These are phyloP conservation scores for Trichosurus vulpecula DNA, from an alignment of 2,797 vertebrate genomes.

Conservation along the genomic window DNA sequence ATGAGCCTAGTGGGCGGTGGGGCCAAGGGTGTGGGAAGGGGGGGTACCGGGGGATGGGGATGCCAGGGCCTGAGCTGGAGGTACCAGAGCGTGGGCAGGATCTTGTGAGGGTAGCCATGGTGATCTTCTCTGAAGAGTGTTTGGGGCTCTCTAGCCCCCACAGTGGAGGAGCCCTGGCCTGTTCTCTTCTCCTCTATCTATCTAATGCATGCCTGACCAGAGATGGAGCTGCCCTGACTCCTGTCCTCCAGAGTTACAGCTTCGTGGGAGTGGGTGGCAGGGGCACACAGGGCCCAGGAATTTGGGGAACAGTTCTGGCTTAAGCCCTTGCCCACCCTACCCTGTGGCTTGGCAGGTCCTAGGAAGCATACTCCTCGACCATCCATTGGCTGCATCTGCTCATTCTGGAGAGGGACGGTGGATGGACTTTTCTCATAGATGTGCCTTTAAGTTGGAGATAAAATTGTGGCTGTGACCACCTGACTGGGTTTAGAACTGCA, in stretches of 20 bases:
- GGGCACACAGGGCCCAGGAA: background rate
- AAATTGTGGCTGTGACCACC: background rate
- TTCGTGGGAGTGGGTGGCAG: background rate
- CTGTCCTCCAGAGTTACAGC: background rate
- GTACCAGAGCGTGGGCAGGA: background rate
- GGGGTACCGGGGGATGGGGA: rapidly evolving
- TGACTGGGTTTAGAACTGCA: background rate
- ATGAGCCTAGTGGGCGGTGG: background rate
- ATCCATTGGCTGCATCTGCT: background rate
- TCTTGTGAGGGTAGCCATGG: background rate
- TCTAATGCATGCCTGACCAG: background rate
- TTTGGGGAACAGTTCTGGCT: background rate
- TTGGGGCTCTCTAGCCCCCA: background rate
- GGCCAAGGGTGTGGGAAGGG: background rate
- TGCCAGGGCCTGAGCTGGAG: background rate
- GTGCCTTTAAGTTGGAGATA: background rate
- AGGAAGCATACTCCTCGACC: background rate
- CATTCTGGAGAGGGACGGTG: background rate
- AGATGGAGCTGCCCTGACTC: background rate
- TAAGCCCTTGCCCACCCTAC: background rate
- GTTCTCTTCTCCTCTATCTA: background rate
- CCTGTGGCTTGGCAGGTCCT: background rate
- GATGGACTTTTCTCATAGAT: background rate
- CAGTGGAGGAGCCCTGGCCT: background rate
- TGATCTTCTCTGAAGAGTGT: background rate